A percentile compares a stretch with the other conserved stretches of the same genome.
Conservation (phyloP, 2,113 vertebrate genomes). For the Bujurquina vittata region DNA sequence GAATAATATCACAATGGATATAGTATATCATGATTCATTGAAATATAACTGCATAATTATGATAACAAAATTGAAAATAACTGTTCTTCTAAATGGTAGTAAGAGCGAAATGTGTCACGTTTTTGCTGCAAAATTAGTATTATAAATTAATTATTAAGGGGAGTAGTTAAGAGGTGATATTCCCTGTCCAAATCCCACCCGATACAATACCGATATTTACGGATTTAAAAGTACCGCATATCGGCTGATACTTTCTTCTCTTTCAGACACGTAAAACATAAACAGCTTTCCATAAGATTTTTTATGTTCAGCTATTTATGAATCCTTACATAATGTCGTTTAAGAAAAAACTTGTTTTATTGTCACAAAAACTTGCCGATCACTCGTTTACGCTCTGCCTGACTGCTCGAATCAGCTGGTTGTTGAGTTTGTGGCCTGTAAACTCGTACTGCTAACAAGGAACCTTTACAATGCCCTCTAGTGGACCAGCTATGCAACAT, state of each 20-base stretch:
- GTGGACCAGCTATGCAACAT: background rate
- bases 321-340: background rate
- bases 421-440: too few species aligned
- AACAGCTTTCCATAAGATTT: background rate
- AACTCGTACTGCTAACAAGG: too few species aligned
- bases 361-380: background rate
- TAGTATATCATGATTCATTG: background rate
- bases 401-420: too few species aligned
- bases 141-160: background rate
- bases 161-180: background rate
- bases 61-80: background rate
- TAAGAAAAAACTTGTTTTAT: background rate
- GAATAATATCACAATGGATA: background rate
- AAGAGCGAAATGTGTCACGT: background rate
- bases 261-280: background rate
- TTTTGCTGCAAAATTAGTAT: background rate
- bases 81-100: too few species aligned
- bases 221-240: background rate
- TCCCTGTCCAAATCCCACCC: background rate
- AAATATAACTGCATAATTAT: background rate
- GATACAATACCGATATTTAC: background rate
- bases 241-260: background rate
- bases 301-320: background rate
- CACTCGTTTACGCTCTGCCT: too few species aligned
- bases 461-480: fast-evolving